Evolutionary conservation across 2,888 invertebrate species (phyloP), one percentile per base, ranked within the genome.

Genomic region (Netelia virgata): DNA sequence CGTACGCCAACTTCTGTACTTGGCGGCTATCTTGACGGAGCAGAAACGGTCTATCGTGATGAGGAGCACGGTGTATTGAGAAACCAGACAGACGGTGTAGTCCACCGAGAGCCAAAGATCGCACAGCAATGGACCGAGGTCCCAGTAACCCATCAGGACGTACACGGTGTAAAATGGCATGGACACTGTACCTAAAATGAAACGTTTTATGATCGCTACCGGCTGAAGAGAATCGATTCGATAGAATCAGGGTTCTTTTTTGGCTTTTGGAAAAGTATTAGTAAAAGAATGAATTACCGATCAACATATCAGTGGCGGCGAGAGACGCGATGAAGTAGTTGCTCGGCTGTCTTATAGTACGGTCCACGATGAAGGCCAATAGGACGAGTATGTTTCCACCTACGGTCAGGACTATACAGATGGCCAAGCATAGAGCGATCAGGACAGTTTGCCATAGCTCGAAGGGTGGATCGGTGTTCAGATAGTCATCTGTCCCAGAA

Each of bases 131-230:
- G 98, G 98, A 14, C 99, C 99, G 86, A 99, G 95, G 92, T 98
- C 97, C 99, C 99, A 99, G 93, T 97, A 97, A 75, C 98, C 98
- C 95, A 98, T 97, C 88, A 99, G 95, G 76, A 99, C 97, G 95
- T 99, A 99, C 87, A 99, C 97, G 36, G 99, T 99, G 94, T 98
- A 99, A 94, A 99, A 99, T 76, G 99, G 99, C 97, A 99, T 98
- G 41, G 99, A 99, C 84, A 99, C 97, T 70, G 98, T 97, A 91
- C 99, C 97, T 97, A 95, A 59, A 89, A 85, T 78, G 79, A 28
- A 28, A 28, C 1, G 28, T 28, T 28, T 28, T 28, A 28, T 28
- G 28, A 28, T 28, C 28, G 28, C 5, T 5, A 28, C 28, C 0
- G 16, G 8, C 2, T 18, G 8, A 57, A 3, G 11, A 3, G 8